Conservation (phyloP, 1,140 invertebrate genomes). For the Coelopa frigida region DNA sequence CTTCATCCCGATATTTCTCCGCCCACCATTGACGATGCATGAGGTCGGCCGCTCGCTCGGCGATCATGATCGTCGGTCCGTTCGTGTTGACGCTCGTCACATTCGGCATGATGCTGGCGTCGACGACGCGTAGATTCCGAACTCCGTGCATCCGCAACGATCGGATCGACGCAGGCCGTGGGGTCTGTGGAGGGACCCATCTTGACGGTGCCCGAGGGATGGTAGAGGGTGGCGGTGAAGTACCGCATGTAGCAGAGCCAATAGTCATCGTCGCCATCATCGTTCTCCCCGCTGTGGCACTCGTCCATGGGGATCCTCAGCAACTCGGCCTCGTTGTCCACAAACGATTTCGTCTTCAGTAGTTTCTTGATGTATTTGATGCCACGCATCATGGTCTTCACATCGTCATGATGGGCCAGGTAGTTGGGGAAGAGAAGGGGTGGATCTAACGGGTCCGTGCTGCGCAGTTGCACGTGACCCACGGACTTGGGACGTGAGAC, state of each 20-base stretch:
- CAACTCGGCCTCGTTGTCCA: slow-evolving; percentile 51
- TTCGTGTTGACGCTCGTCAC: slow-evolving; percentile 67
- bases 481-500: slow-evolving; percentile 63
- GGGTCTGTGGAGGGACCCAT: slow-evolving; percentile 60
- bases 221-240: slow-evolving; percentile 56
- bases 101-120: slow-evolving; percentile 72
- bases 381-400: slow-evolving; percentile 59
- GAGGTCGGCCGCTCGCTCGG: slow-evolving; percentile 64
- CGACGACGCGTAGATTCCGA: slow-evolving; percentile 59
- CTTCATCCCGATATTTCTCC: too few relatives aligned
- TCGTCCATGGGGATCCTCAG: slow-evolving; percentile 53
- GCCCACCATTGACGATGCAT: slow-evolving; percentile 59
- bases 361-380: slow-evolving; percentile 55
- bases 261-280: slow-evolving; percentile 54
- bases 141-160: slow-evolving; percentile 60
- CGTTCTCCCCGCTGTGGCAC: slow-evolving; percentile 57
- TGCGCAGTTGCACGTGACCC: slow-evolving; percentile 57
- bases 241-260: slow-evolving; percentile 58
- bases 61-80: slow-evolving; percentile 69
- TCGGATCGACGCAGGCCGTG: slow-evolving; percentile 57
- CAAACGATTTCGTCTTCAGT: slow-evolving; percentile 53
- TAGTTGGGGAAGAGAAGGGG: slow-evolving; percentile 69
- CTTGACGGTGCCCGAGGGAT: slow-evolving; percentile 65
- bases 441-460: slow-evolving; percentile 60
- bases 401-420: slow-evolving; percentile 54